These are phyloP conservation scores for Xiphophorus couchianus DNA, from an alignment of 2,113 vertebrate genomes.

Conservation along the genomic window DNA sequence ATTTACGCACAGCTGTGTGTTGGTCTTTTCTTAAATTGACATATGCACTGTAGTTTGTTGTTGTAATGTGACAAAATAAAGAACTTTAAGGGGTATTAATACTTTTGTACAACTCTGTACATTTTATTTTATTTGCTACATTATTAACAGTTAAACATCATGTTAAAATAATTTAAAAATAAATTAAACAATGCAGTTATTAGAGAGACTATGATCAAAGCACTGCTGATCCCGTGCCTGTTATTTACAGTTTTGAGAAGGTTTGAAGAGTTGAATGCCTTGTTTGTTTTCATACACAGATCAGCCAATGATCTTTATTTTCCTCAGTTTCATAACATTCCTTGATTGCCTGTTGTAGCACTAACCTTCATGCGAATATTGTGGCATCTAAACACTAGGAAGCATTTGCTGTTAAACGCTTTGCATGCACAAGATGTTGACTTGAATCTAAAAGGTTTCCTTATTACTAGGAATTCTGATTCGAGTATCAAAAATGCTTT, in stretches of 20 bases:
- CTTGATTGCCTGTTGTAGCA: conserved; percentile 12
- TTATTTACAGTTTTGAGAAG: conserved; percentile 53
- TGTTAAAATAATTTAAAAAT: conserved; percentile 40
- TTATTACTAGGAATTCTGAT: not conserved
- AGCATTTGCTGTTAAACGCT: conserved; percentile 1
- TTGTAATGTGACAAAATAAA: not conserved
- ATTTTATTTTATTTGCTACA: conserved; percentile 2
- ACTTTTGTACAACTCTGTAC: not conserved
- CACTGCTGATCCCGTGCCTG: conserved; percentile 60
- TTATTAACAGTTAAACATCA: not conserved
- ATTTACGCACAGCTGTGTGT: not conserved
- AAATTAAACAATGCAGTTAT: not conserved
- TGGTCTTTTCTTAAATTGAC: not conserved
- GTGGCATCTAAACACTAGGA: conserved; percentile 13
- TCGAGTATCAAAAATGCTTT: not conserved
- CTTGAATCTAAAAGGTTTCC: conserved; percentile 20
- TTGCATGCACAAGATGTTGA: conserved; percentile 20
- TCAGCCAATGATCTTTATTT: conserved; percentile 22
- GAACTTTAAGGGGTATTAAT: not conserved
- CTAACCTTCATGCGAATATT: conserved; percentile 14
- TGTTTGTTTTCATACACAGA: conserved; percentile 23
- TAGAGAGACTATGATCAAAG: conserved; percentile 4
- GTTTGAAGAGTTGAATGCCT: conserved; percentile 56
- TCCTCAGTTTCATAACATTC: conserved; percentile 26
- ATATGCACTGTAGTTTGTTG: not conserved